Evolutionary conservation across 2,888 invertebrate species (phyloP).

Genomic region (Drosophila monieri): DNA sequence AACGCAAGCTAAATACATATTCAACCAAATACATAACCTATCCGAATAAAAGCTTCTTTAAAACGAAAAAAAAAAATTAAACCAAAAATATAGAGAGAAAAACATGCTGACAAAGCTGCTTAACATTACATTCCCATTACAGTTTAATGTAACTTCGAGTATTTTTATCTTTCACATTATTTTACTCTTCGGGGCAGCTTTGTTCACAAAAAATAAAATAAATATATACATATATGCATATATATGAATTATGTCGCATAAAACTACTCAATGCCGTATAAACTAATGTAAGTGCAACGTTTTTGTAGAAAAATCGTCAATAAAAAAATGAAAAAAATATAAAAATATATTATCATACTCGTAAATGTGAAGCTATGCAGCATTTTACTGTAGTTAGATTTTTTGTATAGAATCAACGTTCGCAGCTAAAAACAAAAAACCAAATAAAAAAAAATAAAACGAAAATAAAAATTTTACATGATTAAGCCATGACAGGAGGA

Average conservation of each 20-base stretch:
- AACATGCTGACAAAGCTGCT: conserved; percentile 50
- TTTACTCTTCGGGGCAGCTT: conserved; percentile 49
- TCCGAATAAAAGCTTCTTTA: conserved; percentile 10
- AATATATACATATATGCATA: conserved; percentile 23
- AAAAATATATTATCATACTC: conserved; percentile 53
- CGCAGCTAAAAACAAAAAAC: conserved; percentile 57
- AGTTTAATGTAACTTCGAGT: conserved; percentile 17
- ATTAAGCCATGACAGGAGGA: conserved; percentile 50
- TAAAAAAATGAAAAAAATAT: conserved; percentile 52
- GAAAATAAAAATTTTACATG: conserved; percentile 56
- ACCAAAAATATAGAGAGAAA: conserved; percentile 19
- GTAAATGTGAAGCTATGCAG: conserved; percentile 64
- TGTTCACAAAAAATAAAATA: conserved; percentile 43
- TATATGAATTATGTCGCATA: conserved; percentile 55
- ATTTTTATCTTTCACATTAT: conserved; percentile 31
- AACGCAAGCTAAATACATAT: conserved; percentile 34
- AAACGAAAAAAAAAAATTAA: conserved; percentile 1
- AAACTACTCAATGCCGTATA: conserved; percentile 60
- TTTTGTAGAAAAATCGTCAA: conserved; percentile 70
- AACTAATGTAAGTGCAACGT: conserved; percentile 58
- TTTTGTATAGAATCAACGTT: conserved; percentile 78
- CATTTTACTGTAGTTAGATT: conserved; percentile 79
- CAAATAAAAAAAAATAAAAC: conserved; percentile 35
- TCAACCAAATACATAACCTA: conserved; percentile 24
- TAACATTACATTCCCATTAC: conserved; percentile 5